A percentile compares a stretch with the other conserved stretches of the same genome.
Conservation (phyloP, 2,797 vertebrate genomes). For the Tapirus indicus region DNA sequence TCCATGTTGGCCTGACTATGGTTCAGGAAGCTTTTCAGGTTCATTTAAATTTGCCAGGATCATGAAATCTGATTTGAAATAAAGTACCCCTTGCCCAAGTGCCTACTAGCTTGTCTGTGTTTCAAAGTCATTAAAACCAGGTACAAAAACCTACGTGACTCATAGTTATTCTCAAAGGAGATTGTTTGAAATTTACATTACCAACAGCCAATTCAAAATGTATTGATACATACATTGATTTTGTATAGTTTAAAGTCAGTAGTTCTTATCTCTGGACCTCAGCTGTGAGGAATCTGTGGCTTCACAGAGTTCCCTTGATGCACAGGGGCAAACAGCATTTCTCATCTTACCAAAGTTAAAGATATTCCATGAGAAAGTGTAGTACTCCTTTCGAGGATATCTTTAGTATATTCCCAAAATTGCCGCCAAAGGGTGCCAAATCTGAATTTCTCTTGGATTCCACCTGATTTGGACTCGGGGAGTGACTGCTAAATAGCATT, state of each 20-base stretch:
- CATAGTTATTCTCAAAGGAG: neutral
- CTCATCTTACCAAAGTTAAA: neutral
- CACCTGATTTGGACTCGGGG: neutral
- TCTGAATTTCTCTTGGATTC: neutral
- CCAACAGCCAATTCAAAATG: neutral
- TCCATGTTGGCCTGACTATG: neutral
- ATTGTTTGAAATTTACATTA: neutral
- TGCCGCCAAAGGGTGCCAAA: neutral
- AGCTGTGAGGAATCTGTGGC: neutral
- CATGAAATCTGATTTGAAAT: conserved; percentile 7
- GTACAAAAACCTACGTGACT: neutral
- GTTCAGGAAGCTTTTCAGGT: neutral
- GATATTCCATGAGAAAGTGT: neutral
- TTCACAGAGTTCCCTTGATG: neutral
- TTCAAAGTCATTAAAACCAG: conserved; percentile 11
- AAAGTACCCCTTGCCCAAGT: neutral
- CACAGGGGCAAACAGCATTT: neutral
- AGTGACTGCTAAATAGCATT: neutral
- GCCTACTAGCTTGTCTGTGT: neutral
- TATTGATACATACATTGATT: neutral
- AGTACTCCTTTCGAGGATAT: neutral
- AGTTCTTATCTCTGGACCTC: neutral
- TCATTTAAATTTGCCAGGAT: conserved; percentile 14
- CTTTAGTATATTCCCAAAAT: neutral
- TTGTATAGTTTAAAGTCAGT: neutral